Base-by-base conservation (phyloP, 2,888 invertebrate genomes). In the Eutolmus rufibarbis region DNA sequence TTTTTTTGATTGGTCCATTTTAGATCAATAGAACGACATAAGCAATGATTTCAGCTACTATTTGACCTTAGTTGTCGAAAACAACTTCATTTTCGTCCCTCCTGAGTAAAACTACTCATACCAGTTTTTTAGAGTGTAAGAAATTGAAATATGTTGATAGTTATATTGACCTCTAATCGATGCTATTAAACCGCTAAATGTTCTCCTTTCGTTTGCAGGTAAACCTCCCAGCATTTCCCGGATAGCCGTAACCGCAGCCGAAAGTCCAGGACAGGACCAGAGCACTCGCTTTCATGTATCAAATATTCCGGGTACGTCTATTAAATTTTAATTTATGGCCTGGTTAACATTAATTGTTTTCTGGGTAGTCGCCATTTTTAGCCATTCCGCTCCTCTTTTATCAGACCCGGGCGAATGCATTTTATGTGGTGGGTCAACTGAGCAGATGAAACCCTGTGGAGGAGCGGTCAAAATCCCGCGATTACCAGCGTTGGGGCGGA, bases 231-330 rank as follows among this genome's bases (percentile, higher is more conserved):
- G 34, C 37, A 56, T 46, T 56, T 66, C 31, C 34, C 37, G 84
- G 66, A 84, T 74, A 66, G 40, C 37, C 74, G 74, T 37, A n/a
- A 14, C 66, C 66, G 66, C 66, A 66, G 66, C 66, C 23, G 34
- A 56, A 34, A 51, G 51, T 56, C 56, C 43, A 46, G 43, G 43
- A 46, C 23, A 81, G 81, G 51, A 46, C 78, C 78, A 43, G 28
- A 12, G 28, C 31, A 81, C 16, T 56, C 12, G 31, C 19, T 66
- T 40, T 37, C 57, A 84, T 84, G 84, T 84, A 84, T 66, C 84
- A 84, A 31, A 74, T 74, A 84, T 40, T 74, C 40, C 74, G 66
- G 84, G 84, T 84, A 84, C 74, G 84, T 84, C 74, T 84, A 74
- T 74, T 84, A 84, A 81, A 43, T 84, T 66, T 84, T 74, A 84